Conservation (phyloP, 23 tunicate species). For the Corella eumyota region DNA sequence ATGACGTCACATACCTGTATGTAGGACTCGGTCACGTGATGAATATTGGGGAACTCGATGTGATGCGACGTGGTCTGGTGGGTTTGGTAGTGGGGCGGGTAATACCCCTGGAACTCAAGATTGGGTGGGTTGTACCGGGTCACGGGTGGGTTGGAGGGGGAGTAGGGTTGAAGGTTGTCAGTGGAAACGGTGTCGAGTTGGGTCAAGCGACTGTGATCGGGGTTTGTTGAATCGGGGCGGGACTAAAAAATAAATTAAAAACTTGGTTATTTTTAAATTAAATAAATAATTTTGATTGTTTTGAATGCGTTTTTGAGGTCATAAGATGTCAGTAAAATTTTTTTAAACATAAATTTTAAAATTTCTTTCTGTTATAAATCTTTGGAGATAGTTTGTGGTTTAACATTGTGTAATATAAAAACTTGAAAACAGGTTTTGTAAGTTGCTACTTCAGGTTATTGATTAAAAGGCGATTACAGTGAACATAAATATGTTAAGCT, state of each 20-base stretch:
- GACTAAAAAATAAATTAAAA: slow-evolving; percentile 14
- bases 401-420: no score
- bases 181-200: slow-evolving; percentile 78
- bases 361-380: no score
- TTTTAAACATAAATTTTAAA: neutral
- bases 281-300: no score
- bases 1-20: slow-evolving; percentile 36
- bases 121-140: slow-evolving; percentile 13
- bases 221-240: slow-evolving; percentile 70
- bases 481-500: no score
- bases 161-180: slow-evolving; percentile 66
- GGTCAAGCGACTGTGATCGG: slow-evolving; percentile 57
- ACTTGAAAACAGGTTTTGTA: no score
- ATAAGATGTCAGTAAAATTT: neutral
- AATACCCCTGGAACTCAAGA: slow-evolving; percentile 63
- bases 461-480: no score
- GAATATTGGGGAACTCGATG: slow-evolving; percentile 53
- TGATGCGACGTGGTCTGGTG: slow-evolving; percentile 50
- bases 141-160: slow-evolving; percentile 29
- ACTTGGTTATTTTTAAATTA: no score
- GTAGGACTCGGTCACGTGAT: slow-evolving; percentile 69
- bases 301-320: no score
- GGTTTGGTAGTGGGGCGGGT: slow-evolving; percentile 64
- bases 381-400: no score
- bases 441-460: no score